Evolutionary conservation across 2,888 invertebrate genomes (phyloP), one percentile per base, ranked within the genome.

Genomic region (Conistra vaccinii): DNA sequence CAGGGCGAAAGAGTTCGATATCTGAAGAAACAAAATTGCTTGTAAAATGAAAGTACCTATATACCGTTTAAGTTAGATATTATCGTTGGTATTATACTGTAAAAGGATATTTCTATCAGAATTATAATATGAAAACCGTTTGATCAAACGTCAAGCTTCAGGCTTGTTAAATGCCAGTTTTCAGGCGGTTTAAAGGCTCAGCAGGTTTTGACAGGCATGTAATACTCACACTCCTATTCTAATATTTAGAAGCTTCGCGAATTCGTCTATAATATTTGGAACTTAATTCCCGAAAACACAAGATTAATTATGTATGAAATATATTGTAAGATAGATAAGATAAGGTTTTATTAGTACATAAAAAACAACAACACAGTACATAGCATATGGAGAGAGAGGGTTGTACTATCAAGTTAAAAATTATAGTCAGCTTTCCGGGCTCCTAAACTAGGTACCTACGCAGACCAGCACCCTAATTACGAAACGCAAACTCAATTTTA

Each of bases 151-250:
- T 29, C 73, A 55, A 39, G 20, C 4, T 26, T 70, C 23, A 68
- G 35, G 29, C 14, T 72, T 61, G 7, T 45, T n/a, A n/a, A 45
- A 45, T n/a, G 35, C 2, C 45, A 39, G 61, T 12, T 51, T 70
- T 42, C 32, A 29, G 32, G 10, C 1, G 12, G 42, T 45, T 42
- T 26, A 60, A 51, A 60, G 14, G 12, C 26, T 70, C 32, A 51
- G 26, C 57, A 55, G 20, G n/a, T 60, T 80, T n/a, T 72, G 72
- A 72, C 45, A 72, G 26, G 42, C 48, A 5, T 26, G 10, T 80
- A 29, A 73, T n/a, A 45, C 26, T 29, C 17, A 23, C 7, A 45
- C 17, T 35, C 2, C 1, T 35, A 45, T 42, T 76, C 23, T 3
- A 42, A 39, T 39, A 35, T 53, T 74, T 20, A 29, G 26, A 53